Percentiles rank a stretch among this genome's conserved stretches.
These are phyloP conservation scores for Herpailurus yagouaroundi DNA, from an alignment of 2,113 vertebrate genomes.

Conservation along the genomic window DNA sequence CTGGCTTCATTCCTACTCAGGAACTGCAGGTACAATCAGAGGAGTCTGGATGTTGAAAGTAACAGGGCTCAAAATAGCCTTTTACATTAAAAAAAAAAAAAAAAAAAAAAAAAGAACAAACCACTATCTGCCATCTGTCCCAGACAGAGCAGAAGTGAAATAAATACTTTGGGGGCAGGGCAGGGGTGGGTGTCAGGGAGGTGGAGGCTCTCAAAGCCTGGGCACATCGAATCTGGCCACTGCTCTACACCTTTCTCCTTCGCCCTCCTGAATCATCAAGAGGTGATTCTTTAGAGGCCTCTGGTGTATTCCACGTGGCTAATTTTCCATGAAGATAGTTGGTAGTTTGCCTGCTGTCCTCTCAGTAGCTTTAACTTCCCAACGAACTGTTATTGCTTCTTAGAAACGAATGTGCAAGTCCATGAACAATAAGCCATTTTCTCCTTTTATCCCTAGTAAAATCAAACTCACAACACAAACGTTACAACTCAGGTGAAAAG, in stretches of 20 bases:
- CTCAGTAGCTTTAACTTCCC: conserved; percentile 30
- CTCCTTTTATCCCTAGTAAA: conserved; percentile 62
- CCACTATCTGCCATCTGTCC: conserved; percentile 66
- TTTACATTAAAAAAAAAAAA: conserved; percentile 62
- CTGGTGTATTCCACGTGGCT: conserved; percentile 11
- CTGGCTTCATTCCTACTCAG: conserved; percentile 64
- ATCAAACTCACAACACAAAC: conserved; percentile 54
- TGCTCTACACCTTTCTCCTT: conserved; percentile 47
- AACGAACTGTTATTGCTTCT: conserved; percentile 82
- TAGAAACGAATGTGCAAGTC: conserved; percentile 50
- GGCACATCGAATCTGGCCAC: not conserved
- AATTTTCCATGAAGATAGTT: not conserved
- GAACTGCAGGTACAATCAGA: conserved; percentile 52
- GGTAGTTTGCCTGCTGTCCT: not conserved
- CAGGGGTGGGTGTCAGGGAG: not conserved
- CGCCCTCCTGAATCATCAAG: not conserved
- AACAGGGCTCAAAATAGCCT: conserved; percentile 56
- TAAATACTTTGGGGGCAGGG: conserved; percentile 76
- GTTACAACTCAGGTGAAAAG: conserved; percentile 81
- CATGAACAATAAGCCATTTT: conserved; percentile 70
- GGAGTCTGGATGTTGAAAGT: not conserved
- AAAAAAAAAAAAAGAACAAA: conserved; percentile 54
- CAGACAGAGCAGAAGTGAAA: conserved; percentile 76
- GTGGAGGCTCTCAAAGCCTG: not conserved
- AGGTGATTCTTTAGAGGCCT: not conserved